A percentile compares a stretch with the other conserved stretches of the same genome.
Evolutionary conservation across 2,888 invertebrate species (phyloP).

Genomic region (Mythimna loreyi): DNA sequence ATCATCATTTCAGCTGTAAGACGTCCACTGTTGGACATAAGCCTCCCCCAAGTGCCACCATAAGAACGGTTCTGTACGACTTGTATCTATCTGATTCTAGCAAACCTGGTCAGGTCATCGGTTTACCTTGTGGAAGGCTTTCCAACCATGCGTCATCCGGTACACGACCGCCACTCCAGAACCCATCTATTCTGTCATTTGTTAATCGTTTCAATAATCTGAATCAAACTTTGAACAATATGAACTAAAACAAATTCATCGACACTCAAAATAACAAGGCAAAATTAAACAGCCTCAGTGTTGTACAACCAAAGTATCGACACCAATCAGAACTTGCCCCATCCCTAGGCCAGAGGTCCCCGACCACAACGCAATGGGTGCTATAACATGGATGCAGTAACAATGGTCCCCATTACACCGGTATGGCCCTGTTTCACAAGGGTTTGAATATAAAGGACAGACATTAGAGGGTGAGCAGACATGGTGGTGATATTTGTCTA

Average conservation of each 20-base stretch:
- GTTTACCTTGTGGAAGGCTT: too few species aligned
- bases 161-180: too few species aligned
- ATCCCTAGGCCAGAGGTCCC: conserved; percentile 28
- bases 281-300: not conserved
- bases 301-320: conserved; percentile 28
- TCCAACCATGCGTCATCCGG: too few species aligned
- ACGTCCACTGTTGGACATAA: too few species aligned
- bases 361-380: conserved; percentile 45
- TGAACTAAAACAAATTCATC: not conserved
- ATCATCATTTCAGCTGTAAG: too few species aligned
- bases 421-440: conserved; percentile 36
- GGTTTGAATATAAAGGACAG: conserved; percentile 43
- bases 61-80: too few species aligned
- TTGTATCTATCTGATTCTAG: too few species aligned
- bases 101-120: too few species aligned
- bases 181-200: too few species aligned
- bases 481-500: not conserved
- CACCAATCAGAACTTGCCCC: conserved; percentile 2
- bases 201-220: not conserved
- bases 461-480: conserved; percentile 12
- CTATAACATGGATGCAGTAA: conserved; percentile 36
- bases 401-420: conserved; percentile 42
- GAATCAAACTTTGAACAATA: not conserved
- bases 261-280: not conserved
- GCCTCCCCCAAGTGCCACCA: too few species aligned